A percentile compares a stretch with the other conserved stretches of the same genome.
phyloP scores from a whole-genome alignment of 2,797 vertebrate genomes.

The Novumbra hubbsi region DNA sequence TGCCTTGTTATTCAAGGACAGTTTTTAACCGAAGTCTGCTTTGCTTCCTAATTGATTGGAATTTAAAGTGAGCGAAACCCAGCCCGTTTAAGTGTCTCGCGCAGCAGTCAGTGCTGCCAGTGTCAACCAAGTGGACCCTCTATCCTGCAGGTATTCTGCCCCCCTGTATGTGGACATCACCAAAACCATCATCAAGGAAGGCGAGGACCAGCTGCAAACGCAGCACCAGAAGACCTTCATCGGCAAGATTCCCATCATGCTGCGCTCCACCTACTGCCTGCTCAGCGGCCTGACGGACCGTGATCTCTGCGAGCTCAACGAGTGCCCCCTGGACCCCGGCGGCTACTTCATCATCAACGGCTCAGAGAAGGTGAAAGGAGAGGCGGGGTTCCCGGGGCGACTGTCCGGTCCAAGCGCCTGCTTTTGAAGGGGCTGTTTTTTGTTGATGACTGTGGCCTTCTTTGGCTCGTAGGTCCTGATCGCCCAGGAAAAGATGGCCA shows the following conservation, averaged over 20 bases:
- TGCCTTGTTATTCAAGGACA: too few relatives aligned
- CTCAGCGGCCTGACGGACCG: slow-evolving; percentile 93
- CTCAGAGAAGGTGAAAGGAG: slow-evolving; percentile 88
- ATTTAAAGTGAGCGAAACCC: too few relatives aligned
- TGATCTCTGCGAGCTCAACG: slow-evolving; percentile 96
- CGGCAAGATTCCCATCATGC: slow-evolving; percentile 98
- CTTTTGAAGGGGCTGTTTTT: not conserved
- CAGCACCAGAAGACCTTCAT: slow-evolving; percentile 99
- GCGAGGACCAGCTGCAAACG: slow-evolving; percentile 94
- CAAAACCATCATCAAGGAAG: slow-evolving; percentile 98
- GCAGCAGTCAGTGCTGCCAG: not conserved
- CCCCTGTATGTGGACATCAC: slow-evolving; percentile 98
- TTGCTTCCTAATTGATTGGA: too few relatives aligned
- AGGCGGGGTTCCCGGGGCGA: not conserved
- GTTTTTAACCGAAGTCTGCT: too few relatives aligned
- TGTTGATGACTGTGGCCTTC: not conserved
- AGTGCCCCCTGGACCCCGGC: slow-evolving; percentile 95
- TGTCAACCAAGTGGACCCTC: not conserved
- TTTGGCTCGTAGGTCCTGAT: slow-evolving; percentile 85
- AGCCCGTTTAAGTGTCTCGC: not conserved
- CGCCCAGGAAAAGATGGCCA: slow-evolving; percentile 99
- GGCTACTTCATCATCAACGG: slow-evolving; percentile 99
- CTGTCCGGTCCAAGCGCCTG: not conserved
- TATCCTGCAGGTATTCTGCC: slow-evolving; percentile 85
- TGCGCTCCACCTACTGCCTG: slow-evolving; percentile 95